Percentiles rank a stretch among this genome's conserved stretches.
phyloP scores from a whole-genome alignment of 1,140 invertebrate genomes.

The Platyura marginata region DNA sequence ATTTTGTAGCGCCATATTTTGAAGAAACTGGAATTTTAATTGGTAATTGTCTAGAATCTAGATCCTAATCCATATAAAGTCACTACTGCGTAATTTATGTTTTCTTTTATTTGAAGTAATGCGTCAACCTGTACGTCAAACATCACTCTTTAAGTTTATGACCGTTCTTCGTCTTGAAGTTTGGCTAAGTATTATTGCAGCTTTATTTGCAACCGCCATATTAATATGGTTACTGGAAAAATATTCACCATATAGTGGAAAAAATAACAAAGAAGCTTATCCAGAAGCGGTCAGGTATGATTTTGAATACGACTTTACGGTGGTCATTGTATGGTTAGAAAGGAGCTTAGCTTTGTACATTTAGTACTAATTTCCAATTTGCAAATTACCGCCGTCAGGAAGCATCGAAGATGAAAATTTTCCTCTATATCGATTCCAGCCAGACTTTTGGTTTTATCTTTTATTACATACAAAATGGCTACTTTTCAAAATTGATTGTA shows the following conservation, averaged over 20 bases:
- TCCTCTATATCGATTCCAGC: too few species aligned
- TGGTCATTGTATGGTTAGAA: not conserved
- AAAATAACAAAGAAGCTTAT: slow-evolving; percentile 64
- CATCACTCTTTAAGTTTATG: slow-evolving; percentile 84
- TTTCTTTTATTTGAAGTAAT: slow-evolving; percentile 38
- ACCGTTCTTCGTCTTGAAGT: slow-evolving; percentile 71
- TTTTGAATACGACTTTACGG: not conserved
- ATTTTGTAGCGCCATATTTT: slow-evolving; percentile 82
- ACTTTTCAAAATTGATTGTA: too few species aligned
- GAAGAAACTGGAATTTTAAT: slow-evolving; percentile 77
- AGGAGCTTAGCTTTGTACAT: too few species aligned
- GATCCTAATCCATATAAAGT: not conserved
- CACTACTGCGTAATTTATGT: not conserved
- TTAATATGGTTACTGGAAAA: slow-evolving; percentile 80
- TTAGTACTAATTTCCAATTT: too few species aligned
- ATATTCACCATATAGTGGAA: slow-evolving; percentile 73
- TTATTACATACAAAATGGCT: too few species aligned
- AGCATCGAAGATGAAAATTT: too few species aligned
- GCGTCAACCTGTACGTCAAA: slow-evolving; percentile 60
- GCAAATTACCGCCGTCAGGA: too few species aligned
- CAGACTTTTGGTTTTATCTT: too few species aligned
- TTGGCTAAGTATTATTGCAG: slow-evolving; percentile 73
- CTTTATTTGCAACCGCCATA: slow-evolving; percentile 60
- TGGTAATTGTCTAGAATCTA: slow-evolving; percentile 41
- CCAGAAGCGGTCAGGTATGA: slow-evolving; percentile 59